Evolutionary conservation across 35 echinoderm and acorn worm genomes (phyloP), one percentile per base, ranked within the genome.

Genomic region (Apostichopus californicus): DNA sequence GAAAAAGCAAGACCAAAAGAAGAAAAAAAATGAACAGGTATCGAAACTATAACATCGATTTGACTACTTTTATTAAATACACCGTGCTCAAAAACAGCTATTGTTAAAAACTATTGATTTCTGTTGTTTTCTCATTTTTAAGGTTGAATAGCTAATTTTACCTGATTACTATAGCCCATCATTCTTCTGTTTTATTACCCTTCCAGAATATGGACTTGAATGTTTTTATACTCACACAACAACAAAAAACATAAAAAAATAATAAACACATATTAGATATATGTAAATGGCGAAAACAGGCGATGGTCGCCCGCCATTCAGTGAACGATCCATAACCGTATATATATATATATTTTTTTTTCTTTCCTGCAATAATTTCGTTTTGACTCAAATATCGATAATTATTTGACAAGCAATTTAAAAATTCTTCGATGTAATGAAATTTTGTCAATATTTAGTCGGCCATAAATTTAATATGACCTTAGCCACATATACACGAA

Each of bases 401-500:
- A 83, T 55, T 83, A 83, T 56, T 20, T 83, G 25, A 83, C 10
- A 83, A 56, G 9, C 80, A 83, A 56, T 56, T 83, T 83, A 8
- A 68, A 46, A 18, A 83, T 83, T 55, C 25, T n/a, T 56, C 52
- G 14, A 56, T 55, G 55, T 18, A 83, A 83, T 21, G 55, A 83
- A 53, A 83, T 18, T 55, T 14, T 34, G 52, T 83, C 80, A 17
- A 83, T 83, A 83, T 83, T 83, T 55, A 55, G 53, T 56, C 80
- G 24, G 55, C 28, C 13, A 15, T 34, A 55, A 55, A 55, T 56
- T 55, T 83, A 15, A 53, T 68, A 18, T 68, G 64, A 68, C 64
- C 64, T 68, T 68, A 68, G 12, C 13, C 11, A 0, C 18, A 4
- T 68, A 68, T 68, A 4, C 11, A 14, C 7, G 64, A 68, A 68